Evolutionary conservation across 2,113 vertebrate genomes (phyloP).

Genomic region (Potamarius usumacintae): DNA sequence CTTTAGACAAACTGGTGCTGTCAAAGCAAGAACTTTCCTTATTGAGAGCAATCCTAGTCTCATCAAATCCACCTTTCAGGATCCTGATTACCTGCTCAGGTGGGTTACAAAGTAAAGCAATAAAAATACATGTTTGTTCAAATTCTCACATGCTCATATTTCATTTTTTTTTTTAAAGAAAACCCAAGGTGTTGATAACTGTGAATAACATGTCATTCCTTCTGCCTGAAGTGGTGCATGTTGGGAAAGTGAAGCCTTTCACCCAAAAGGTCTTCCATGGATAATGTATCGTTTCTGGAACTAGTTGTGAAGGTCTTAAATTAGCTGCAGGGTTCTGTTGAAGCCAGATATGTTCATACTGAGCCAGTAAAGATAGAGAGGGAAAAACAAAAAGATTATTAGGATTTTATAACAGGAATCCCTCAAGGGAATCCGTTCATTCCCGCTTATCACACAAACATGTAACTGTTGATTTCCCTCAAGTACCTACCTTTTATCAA

Average conservation of each 20-base stretch:
- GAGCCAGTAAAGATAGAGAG: slow-evolving; percentile 18
- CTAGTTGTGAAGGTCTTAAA: slow-evolving; percentile 20
- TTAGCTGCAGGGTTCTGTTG: slow-evolving; percentile 23
- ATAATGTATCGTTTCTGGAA: slow-evolving; percentile 23
- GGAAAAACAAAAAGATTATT: slow-evolving; percentile 26
- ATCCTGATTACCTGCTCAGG: background rate
- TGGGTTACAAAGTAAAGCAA: background rate
- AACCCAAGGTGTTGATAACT: background rate
- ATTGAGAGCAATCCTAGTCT: background rate
- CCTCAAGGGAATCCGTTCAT: slow-evolving; percentile 6
- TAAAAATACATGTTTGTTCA: background rate
- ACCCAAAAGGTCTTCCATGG: slow-evolving; percentile 7
- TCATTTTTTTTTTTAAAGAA: slow-evolving; percentile 9
- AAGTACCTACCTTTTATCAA: background rate
- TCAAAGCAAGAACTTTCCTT: background rate
- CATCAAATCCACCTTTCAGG: background rate
- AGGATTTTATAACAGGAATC: slow-evolving; percentile 7
- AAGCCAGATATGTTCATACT: slow-evolving; percentile 18
- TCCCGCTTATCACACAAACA: background rate
- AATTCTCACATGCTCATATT: background rate
- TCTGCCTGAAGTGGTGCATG: slow-evolving; percentile 15
- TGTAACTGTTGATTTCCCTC: background rate
- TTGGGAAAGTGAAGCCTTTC: slow-evolving; percentile 4
- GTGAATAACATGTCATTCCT: background rate
- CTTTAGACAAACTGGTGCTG: background rate